Evolutionary conservation across 1,140 invertebrate genomes (phyloP), one percentile per base, ranked within the genome.

Genomic region (Diorhabda carinulata): DNA sequence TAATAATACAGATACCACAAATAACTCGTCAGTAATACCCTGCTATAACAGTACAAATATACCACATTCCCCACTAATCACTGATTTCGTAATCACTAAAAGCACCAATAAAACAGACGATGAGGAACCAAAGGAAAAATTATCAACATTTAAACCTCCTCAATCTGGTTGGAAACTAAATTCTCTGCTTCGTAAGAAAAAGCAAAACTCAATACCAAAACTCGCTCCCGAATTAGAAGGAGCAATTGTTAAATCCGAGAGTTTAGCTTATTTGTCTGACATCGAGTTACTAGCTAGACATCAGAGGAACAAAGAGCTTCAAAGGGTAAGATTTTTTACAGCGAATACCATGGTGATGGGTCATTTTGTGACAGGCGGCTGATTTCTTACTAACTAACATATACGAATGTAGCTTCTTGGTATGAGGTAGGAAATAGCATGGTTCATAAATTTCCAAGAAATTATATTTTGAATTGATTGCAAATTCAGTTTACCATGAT

Each of bases 211-310:
- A 8, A 62, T 75, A 62, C 78, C 80, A 7, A 80, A 75, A 68
- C 71, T 80, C 40, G 77, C 78, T 65, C 82, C 82, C 1, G 82
- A 83, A 72, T 72, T 83, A 57, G 81, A 83, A 72, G 80, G 79
- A 59, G 81, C 82, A 45, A 83, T 84, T 64, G 75, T 84, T 67
- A 82, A 83, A 74, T 82, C 82, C 3, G 83, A 84, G 73, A 83
- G 83, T 75, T 77, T 84, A 64, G 82, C 81, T 4, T 83, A 82
- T 67, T 72, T 84, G 25, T 77, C 78, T 6, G 83, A 84, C 25
- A 68, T 76, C 42, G 83, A 84, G 67, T 74, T 84, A 72, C 72
- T 83, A 47, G 82, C 81, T 64, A 78, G 83, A 68, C 81, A 82
- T 68, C 76, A 82, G 62, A 72, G 79, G 62, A 83, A 81, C 70